Evolutionary conservation across 1,140 invertebrate species (phyloP).

Genomic region (Pseudomyrmex gracilis): DNA sequence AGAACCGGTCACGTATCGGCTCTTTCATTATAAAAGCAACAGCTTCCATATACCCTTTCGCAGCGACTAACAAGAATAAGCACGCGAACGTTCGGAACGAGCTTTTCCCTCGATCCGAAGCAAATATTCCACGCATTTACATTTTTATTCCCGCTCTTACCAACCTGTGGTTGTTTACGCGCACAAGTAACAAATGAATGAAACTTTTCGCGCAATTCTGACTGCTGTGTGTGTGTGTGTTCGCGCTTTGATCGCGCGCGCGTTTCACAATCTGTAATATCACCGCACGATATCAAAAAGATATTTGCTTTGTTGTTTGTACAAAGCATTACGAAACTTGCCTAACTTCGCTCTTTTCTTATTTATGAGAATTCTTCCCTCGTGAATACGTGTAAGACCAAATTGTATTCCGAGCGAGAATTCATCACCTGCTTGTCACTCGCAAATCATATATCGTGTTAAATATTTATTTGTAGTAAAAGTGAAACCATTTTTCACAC

Average conservation of each 20-base stretch:
- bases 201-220: neutral
- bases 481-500: too few species aligned
- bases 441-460: neutral
- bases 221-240: neutral
- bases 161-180: neutral
- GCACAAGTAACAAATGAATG: neutral
- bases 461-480: too few species aligned
- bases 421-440: neutral
- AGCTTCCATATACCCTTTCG: slow-evolving; percentile 58
- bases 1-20: slow-evolving; percentile 75
- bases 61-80: slow-evolving; percentile 52
- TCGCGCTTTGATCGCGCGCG: neutral
- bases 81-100: slow-evolving; percentile 32
- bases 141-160: neutral
- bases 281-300: neutral
- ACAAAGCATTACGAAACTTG: neutral
- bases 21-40: slow-evolving; percentile 68
- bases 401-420: neutral
- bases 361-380: neutral
- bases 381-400: neutral
- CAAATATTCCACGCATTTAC: slow-evolving; percentile 32
- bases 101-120: slow-evolving; percentile 1
- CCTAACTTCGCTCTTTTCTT: neutral
- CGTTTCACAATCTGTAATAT: neutral
- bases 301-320: neutral